Evolutionary conservation across 1,140 invertebrate species (phyloP), one percentile per base, ranked within the genome.

Genomic region (Caenorhabditis remanei): DNA sequence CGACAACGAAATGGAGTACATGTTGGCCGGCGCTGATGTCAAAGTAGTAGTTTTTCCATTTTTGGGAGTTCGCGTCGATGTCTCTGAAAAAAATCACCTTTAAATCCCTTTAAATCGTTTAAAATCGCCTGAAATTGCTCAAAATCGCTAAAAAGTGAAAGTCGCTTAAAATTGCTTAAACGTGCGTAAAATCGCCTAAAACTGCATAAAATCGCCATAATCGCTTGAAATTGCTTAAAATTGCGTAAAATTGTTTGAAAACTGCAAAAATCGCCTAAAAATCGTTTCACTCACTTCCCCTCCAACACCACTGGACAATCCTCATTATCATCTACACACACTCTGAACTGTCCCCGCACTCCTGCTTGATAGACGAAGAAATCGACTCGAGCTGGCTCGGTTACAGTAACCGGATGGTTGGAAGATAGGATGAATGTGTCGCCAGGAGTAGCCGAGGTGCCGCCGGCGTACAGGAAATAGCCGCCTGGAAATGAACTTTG

Each of bases 301-400:
- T 85, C 58, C 67, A 88, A 58, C 1, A 85, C 58, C 8, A 89
- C 58, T 14, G 85, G 71, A 87, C 89, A 89, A 55, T 88, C 75
- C n/a, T 65, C 82, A 24, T 88, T 75, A 43, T 61, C 86, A 82
- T 89, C 83, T n/a, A 89, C 19, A 83, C 89, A 89, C 14, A 89
- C 89, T 46, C 85, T 48, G 19, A 89, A 85, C 40, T 89, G 85
- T 13, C 89, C 89, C 50, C 90, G 43, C 2, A 88, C 56, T 53
- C 89, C 88, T 24, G 87, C 87, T 79, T 85, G 87, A 53, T 88
- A 89, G 7, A 89, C 71, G 58, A 85, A 88, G 46, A 89, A 87
- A 55, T 89, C 89, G 5, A 89, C 58, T 65, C 85, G 24, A 9
- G 85, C 85, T n/a, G 83, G n/a, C 43, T 89, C 88, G 11, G 83